A percentile compares a stretch with the other conserved stretches of the same genome.
Evolutionary conservation across 2,888 invertebrate species (phyloP).

Genomic region (Ophion ventricosus): DNA sequence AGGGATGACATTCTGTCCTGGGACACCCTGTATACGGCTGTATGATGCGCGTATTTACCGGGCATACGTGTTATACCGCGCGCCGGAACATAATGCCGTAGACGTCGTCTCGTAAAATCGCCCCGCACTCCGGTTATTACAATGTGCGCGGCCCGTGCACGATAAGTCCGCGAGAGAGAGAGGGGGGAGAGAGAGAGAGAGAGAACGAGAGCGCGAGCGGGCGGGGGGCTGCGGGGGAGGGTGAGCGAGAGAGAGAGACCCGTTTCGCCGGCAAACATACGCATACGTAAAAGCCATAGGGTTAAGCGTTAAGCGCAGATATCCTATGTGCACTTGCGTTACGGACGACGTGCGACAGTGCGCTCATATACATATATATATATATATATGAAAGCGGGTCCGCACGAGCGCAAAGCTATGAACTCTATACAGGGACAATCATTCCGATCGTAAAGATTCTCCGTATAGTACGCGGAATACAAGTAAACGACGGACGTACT

Average conservation of each 20-base stretch:
- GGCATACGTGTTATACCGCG: constrained; percentile 29
- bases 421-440: constrained; percentile 54
- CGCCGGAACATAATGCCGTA: constrained; percentile 52
- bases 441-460: constrained; percentile 63
- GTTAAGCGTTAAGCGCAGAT: constrained; percentile 36
- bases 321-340: constrained; percentile 25
- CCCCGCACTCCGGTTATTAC: constrained; percentile 74
- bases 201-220: too few relatives aligned
- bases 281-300: constrained; percentile 38
- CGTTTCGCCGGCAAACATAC: constrained; percentile 21
- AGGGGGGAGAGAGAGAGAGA: too few relatives aligned
- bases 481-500: constrained; percentile 14
- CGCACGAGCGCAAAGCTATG: constrained; percentile 40
- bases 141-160: constrained; percentile 71
- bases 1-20: too few relatives aligned
- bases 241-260: constrained; percentile 26
- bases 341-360: constrained; percentile 41
- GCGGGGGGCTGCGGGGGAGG: too few relatives aligned
- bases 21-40: not conserved
- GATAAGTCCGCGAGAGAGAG: constrained; percentile 63
- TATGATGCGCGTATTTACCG: constrained; percentile 45
- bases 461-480: constrained; percentile 7
- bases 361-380: not conserved
- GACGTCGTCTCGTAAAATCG: constrained; percentile 77
- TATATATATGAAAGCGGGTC: constrained; percentile 16